Base-by-base conservation (phyloP, 2,113 vertebrate species). In the Nettapus auritus region DNA sequence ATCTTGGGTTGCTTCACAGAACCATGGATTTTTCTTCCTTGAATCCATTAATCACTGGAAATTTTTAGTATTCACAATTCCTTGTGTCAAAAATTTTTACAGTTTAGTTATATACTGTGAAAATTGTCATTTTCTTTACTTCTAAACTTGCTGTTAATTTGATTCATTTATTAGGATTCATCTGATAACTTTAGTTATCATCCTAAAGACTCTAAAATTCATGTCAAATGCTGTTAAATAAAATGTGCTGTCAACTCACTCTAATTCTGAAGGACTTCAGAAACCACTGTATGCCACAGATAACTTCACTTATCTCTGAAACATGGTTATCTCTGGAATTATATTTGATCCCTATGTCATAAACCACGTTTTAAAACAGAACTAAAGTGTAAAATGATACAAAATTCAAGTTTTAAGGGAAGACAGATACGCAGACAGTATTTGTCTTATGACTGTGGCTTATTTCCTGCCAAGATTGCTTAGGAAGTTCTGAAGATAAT, bases 321-420 rank as follows among this genome's bases (percentile, higher is more conserved):
- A 83, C 0, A 1, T 0, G 1, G 9, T 26, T 53, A 38, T 20
- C 8, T 55, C 13, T 25, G 59, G 33, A 52, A 66, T 73, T 23
- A 14, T 33, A n/a, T 59, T 60, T 73, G 28, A 40, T 4, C 5
- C 6, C 8, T 36, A 13, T 33, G 20, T n/a, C 46, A 85, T n/a
- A 59, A 71, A 44, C 17, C 11, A 13, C 21, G 22, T 19, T 73
- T 73, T 74, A 80, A 53, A 50, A 50, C 21, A 33, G 44, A 66
- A 53, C 36, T 31, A 36, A 86, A 68, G 17, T 8, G 11, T 18
- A 42, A 60, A 55, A 50, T 48, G 11, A 34, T 9, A 21, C 8
- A 60, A 8, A 40, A 29, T 56, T 48, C 53, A 52, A 59, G 8
- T 86, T 57, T 66, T 60, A 80, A 80, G 38, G 34, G 46, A 74